phyloP scores from a whole-genome alignment of 2,888 invertebrate genomes.

The Syrista parreyssii region DNA sequence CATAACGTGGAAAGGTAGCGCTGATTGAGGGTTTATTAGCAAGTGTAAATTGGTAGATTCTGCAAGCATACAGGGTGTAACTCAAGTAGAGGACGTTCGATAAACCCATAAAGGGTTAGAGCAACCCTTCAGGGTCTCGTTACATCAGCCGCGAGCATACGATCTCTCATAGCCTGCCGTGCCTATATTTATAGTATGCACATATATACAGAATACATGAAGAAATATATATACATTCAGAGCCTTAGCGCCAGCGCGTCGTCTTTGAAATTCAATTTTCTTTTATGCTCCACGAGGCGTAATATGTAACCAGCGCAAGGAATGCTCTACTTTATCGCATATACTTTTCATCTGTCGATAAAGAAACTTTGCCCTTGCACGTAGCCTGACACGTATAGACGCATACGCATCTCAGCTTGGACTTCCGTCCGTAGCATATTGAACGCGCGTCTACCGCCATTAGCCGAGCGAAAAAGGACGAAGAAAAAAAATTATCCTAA shows the following conservation, averaged over 20 bases:
- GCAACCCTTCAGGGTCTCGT: not conserved
- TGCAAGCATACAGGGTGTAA: not conserved
- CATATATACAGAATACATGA: not conserved
- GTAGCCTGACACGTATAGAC: not conserved
- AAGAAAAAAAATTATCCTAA: not conserved
- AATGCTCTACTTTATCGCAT: not conserved
- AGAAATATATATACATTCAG: not conserved
- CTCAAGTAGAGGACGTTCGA: not conserved
- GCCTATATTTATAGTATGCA: not conserved
- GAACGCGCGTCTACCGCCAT: not conserved
- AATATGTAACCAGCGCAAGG: not conserved
- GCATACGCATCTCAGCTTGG: not conserved
- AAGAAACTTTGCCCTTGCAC: not conserved
- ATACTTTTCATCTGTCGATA: not conserved
- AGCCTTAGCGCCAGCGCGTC: too few species aligned
- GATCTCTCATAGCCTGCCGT: not conserved
- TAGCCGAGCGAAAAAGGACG: too few species aligned
- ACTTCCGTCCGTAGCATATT: not conserved
- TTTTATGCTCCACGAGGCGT: not conserved
- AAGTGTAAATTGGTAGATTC: slow-evolving; percentile 2
- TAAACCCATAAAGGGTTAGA: not conserved
- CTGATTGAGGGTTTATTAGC: not conserved
- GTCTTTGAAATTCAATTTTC: not conserved
- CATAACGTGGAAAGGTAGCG: not conserved
- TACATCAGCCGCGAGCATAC: not conserved